phyloP scores from a whole-genome alignment of 2,888 invertebrate species.

The Cataglyphis livida region DNA sequence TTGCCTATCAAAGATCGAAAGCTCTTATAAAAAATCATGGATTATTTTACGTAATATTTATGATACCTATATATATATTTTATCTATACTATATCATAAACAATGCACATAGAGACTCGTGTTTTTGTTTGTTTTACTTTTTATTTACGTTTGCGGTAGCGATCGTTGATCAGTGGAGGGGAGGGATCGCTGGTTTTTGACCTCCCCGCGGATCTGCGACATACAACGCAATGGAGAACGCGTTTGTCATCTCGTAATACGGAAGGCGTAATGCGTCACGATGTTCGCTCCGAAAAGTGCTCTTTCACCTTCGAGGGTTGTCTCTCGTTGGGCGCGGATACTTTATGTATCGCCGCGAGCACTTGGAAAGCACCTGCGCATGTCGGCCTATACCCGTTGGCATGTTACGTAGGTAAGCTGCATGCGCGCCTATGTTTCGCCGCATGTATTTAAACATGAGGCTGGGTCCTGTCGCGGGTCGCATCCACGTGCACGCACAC shows the following conservation, averaged over 20 bases:
- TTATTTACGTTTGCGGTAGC: not conserved
- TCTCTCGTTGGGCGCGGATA: constrained; percentile 48
- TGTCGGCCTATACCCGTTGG: constrained; percentile 79
- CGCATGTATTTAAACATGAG: constrained; percentile 80
- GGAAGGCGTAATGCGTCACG: constrained; percentile 27
- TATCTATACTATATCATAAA: not conserved
- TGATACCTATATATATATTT: not conserved
- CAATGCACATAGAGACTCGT: too few relatives aligned
- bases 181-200: not conserved
- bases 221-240: too few relatives aligned
- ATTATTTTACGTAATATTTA: not conserved
- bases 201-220: not conserved
- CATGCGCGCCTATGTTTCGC: constrained; percentile 61
- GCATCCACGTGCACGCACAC: constrained; percentile 53
- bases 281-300: constrained; percentile 35
- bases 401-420: constrained; percentile 67
- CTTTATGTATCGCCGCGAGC: constrained; percentile 63
- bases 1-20: not conserved
- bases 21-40: not conserved
- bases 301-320: constrained; percentile 48
- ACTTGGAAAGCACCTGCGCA: constrained; percentile 77
- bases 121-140: not conserved
- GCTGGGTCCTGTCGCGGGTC: constrained; percentile 56
- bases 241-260: constrained; percentile 12
- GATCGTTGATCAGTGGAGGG: not conserved